Conservation (phyloP, 2,888 invertebrate genomes). For the Platypus cylindrus region DNA sequence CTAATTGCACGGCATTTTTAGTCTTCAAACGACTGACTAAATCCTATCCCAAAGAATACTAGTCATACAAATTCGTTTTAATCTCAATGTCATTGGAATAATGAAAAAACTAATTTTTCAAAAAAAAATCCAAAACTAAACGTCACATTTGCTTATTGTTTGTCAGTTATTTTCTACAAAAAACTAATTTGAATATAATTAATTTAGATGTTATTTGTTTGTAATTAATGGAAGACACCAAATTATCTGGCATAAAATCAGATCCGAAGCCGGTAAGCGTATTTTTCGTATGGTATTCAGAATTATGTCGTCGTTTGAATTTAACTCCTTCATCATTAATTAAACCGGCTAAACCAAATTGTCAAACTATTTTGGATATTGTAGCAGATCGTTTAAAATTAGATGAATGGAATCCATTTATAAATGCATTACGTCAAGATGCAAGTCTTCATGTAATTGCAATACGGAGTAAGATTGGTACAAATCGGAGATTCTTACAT, state of each 20-base stretch:
- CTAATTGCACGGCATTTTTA: too few species aligned
- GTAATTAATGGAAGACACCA: conserved; percentile 19
- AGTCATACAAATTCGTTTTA: too few species aligned
- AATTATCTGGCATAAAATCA: conserved; percentile 18
- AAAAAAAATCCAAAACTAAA: conserved; percentile 9
- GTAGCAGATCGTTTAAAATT: conserved; percentile 62
- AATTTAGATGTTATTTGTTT: conserved; percentile 15
- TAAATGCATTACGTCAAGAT: conserved; percentile 59
- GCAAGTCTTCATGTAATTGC: conserved; percentile 55
- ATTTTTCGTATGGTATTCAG: conserved; percentile 34
- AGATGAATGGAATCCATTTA: conserved; percentile 62
- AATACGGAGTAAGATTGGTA: conserved; percentile 43
- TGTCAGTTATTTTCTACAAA: conserved; percentile 11
- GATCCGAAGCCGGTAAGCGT: conserved; percentile 29
- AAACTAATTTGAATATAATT: too few species aligned
- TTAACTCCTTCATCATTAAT: conserved; percentile 27
- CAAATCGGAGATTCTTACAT: conserved; percentile 29
- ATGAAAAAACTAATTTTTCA: too few species aligned
- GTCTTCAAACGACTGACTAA: too few species aligned
- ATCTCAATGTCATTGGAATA: too few species aligned
- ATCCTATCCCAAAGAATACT: too few species aligned
- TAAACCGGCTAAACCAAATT: conserved; percentile 30
- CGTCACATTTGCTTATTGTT: conserved; percentile 10
- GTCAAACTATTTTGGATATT: conserved; percentile 43
- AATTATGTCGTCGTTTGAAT: conserved; percentile 32